Base-by-base conservation (phyloP, 2,113 vertebrate species). In the Aplodontia rufa region DNA sequence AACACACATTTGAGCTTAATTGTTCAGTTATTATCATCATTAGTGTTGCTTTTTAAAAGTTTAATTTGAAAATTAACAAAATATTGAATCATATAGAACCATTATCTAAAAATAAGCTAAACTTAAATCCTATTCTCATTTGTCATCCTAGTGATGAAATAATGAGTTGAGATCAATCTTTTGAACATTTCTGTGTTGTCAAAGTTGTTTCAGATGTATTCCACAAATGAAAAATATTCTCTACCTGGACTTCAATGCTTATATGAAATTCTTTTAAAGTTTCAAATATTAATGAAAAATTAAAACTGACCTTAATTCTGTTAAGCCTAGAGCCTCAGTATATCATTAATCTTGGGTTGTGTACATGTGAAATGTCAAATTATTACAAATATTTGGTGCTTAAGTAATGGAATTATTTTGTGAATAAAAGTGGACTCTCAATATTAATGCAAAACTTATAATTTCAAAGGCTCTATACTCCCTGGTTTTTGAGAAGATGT, bases 11-110 rank as follows among this genome's bases (percentile, higher is more conserved):
- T 87, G 69, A 69, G 37, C 9, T 74, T 68, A 11, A 88, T 96
- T 49, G 95, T 95, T 40, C 81, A 49, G 86, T 92, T 96, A 58
- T 93, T 95, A 19, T 93, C 40, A 71, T 82, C 68, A 47, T 30
- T 51, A 80, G 40, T 49, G 89, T 51, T 12, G 26, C 12, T 91
- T 93, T 91, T 89, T 37, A 75, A 74, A 76, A 68, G n/a, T n/a
- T 93, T 64, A 9, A 14, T 75, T 17, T 72, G 71, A 53, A 76
- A 40, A 28, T 49, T 76, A 80, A 62, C n/a, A 83, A 69, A 92
- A 51, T 78, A 58, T 40, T 4, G 8, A 66, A 45, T 66, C 19
- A 37, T 40, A 64, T 14, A 47, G 58, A 87, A 60, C 12, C 22
- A 6, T n/a, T n/a, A n/a, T 60, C 14, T 37, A 55, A 69, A 40